Percentiles rank a stretch among this genome's conserved stretches.
These are phyloP conservation scores for Etia nguti DNA, from an alignment of 2,113 vertebrate genomes.

Conservation along the genomic window DNA sequence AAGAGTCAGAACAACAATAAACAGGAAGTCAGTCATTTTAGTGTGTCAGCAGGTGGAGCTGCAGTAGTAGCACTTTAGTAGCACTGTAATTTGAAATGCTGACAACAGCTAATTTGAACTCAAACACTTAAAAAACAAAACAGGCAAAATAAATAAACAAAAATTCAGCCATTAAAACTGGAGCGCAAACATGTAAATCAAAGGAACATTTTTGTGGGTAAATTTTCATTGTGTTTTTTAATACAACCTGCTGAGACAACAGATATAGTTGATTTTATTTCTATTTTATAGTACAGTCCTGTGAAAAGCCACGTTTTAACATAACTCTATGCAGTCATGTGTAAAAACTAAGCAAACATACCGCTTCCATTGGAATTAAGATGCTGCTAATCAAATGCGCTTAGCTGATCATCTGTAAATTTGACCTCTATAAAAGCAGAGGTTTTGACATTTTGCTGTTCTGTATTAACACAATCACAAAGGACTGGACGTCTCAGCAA, in stretches of 20 bases:
- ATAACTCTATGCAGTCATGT: background rate
- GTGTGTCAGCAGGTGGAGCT: background rate
- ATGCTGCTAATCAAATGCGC: background rate
- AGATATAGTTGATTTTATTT: background rate
- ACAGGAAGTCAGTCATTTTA: background rate
- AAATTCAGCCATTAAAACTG: background rate
- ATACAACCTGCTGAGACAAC: background rate
- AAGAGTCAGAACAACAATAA: background rate
- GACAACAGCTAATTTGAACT: background rate
- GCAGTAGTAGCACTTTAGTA: background rate
- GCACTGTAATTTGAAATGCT: background rate
- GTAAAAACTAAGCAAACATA: background rate
- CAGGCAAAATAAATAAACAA: background rate
- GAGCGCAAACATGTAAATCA: background rate
- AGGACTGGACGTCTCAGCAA: background rate
- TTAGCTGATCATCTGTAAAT: background rate
- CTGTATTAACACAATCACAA: background rate
- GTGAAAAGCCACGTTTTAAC: background rate
- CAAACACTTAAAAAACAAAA: background rate
- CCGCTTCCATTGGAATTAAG: background rate
- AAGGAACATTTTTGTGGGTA: background rate
- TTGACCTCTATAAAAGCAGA: accelerated
- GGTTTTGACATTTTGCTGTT: background rate
- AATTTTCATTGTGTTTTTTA: background rate
- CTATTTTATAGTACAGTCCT: background rate